These are phyloP conservation scores for Tupiocoris notatus DNA, from an alignment of 2,888 invertebrate genomes.

Conservation along the genomic window DNA sequence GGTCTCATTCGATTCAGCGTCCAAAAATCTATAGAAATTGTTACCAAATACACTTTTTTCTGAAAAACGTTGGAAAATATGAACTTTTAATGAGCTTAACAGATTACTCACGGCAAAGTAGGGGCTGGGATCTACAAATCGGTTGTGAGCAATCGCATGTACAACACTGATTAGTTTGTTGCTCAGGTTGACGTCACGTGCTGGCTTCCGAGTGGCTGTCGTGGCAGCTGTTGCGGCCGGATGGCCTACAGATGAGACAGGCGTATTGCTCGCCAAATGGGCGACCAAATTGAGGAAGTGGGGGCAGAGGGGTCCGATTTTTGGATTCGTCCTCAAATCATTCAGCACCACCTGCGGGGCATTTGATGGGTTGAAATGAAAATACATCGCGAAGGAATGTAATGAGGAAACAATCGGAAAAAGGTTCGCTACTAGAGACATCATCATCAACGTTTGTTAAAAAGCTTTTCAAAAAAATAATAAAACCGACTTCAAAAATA, in stretches of 20 bases:
- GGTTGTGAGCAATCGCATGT: slow-evolving; percentile 48
- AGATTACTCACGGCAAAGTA: slow-evolving; percentile 48
- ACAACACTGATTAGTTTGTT: slow-evolving; percentile 47
- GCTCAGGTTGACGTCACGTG: slow-evolving; percentile 46
- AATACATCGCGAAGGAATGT: too few species aligned
- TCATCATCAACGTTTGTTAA: too few species aligned
- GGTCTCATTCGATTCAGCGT: too few species aligned
- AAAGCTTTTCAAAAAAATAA: too few species aligned
- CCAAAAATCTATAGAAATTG: too few species aligned
- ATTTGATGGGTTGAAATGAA: too few species aligned
- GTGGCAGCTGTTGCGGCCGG: background rate
- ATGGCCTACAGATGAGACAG: background rate
- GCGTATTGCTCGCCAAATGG: background rate
- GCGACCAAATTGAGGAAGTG: slow-evolving; percentile 49
- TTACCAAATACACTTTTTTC: too few species aligned
- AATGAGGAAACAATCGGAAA: too few species aligned
- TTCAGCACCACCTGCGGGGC: slow-evolving; percentile 47
- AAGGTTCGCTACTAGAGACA: too few species aligned
- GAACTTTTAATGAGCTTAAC: too few species aligned
- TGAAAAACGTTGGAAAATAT: too few species aligned
- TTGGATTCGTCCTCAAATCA: slow-evolving; percentile 48
- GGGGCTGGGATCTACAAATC: slow-evolving; percentile 48
- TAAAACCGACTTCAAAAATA: too few species aligned
- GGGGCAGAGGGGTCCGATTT: slow-evolving; percentile 47
- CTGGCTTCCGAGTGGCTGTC: background rate